Percentiles rank a stretch among this genome's conserved stretches.
Conservation (phyloP, 2,113 vertebrate genomes). For the Platycercus adscitus region DNA sequence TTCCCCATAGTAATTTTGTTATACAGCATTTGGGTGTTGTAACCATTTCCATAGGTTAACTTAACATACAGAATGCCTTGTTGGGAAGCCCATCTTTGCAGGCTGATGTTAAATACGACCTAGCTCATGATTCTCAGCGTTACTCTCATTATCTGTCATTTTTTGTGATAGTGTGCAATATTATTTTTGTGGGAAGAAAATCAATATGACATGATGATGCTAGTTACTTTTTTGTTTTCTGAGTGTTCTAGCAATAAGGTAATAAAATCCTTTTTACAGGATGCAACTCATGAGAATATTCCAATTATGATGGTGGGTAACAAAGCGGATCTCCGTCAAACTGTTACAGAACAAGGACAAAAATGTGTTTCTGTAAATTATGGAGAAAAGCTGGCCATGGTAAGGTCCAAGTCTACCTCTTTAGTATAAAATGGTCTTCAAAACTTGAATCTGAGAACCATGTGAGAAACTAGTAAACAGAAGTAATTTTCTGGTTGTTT, state of each 20-base stretch:
- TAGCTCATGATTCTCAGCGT: neutral
- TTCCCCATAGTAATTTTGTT: neutral
- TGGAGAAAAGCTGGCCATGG: conserved; percentile 97
- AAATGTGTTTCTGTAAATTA: conserved; percentile 83
- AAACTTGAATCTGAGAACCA: neutral
- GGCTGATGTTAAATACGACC: neutral
- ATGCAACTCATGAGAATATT: conserved; percentile 84
- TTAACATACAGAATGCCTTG: neutral
- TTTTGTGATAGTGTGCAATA: neutral
- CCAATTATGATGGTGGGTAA: conserved; percentile 98
- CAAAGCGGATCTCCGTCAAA: conserved; percentile 88
- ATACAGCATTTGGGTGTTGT: neutral
- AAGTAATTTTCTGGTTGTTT: neutral
- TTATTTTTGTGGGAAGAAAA: neutral
- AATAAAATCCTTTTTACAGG: conserved; percentile 72
- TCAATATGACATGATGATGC: neutral
- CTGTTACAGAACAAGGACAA: conserved; percentile 70
- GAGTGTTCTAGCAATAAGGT: neutral
- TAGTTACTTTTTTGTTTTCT: neutral
- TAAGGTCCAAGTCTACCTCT: conserved; percentile 53
- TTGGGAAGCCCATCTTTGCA: neutral
- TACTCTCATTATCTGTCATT: neutral
- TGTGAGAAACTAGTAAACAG: neutral
- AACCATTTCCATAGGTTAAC: neutral
- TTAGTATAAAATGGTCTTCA: neutral